Evolutionary conservation across 2,113 vertebrate genomes (phyloP), one percentile per base, ranked within the genome.

Genomic region (Prochilodus magdalenae): DNA sequence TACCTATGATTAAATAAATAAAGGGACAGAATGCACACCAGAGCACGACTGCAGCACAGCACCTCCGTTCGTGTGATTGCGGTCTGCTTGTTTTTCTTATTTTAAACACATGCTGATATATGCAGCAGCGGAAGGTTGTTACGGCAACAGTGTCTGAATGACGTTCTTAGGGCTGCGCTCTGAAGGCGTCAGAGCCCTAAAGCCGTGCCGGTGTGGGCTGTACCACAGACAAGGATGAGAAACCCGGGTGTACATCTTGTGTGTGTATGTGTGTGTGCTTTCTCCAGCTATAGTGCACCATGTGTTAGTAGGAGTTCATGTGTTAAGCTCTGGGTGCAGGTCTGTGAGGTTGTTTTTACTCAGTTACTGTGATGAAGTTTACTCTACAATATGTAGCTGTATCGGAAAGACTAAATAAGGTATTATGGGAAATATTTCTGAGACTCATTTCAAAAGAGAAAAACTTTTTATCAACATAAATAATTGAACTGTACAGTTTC

Each of bases 101-200:
- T 81, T 60, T 53, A 59, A 55, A 65, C 33, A 82, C 33, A 75
- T 30, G 20, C 62, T n/a, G 53, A 82, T 30, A 60, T 69, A 69
- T 69, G 51, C 18, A 22, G 18, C 15, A 26, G 13, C n/a, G 47
- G 51, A 59, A 67, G 49, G 51, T 67, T 57, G 27, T 36, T 74
- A 57, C 30, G 49, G 63, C 71, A 36, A 51, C 40, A 3, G 33
- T 57, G 40, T 55, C 47, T 78, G 29, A 67, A 59, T 57, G 33
- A 67, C 65, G 40, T 44, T 29, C 27, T 65, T 65, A 18, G 30
- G 65, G 6, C 29, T 65, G n/a, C 29, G n/a, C 60, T 24, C 22
- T 24, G 73, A 75, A 40, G 30, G n/a, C 36, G 57, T 75, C 75
- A 49, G 55, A 65, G 26, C 44, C 12, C 24, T 66, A 12, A 55